Base-by-base conservation (phyloP, 2,113 vertebrate genomes). In the Crocuta crocuta region DNA sequence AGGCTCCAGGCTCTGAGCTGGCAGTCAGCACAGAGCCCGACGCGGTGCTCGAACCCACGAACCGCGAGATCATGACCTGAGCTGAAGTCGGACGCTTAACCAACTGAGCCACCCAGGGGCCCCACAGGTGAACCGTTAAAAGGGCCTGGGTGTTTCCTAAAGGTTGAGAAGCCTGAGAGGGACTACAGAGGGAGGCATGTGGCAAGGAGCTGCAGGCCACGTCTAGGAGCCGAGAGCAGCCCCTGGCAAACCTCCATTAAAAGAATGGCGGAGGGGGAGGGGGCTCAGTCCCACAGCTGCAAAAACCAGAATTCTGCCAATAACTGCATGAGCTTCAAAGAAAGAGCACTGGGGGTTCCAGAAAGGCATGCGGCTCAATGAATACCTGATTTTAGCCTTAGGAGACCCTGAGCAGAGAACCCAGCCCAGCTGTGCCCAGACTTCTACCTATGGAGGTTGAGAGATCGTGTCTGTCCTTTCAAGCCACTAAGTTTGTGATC, bases 161-260 rank as follows among this genome's bases (percentile, higher is more conserved):
- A 35, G 45, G 17, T 35, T 8, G 45, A n/a, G 85, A 89, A 90
- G 39, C 24, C 13, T 5, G 4, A 39, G 33, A 53, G 11, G 50
- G 6, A 12, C 35, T 5, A 63, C 0, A 35, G 65, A 81, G 16
- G 17, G 12, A 23, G 7, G 4, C 0, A 1, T 0, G 35, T 16
- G 71, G 31, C 43, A 45, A 83, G 45, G 16, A 91, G 82, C 15
- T 35, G 3, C 12, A 55, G 73, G 68, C 10, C 6, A 35, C 78
- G 7, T 48, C 55, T 33, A 43, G n/a, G 53, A 35, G 70, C 39
- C 7, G 10, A 26, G 50, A 19, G 16, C 0, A 17, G 83, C 10
- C 10, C 26, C 26, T 15, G 10, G 35, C 8, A 45, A 28, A 63
- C 2, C n/a, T 48, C 26, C 17, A 9, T 33, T 24, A 33, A 39